Percentiles rank a stretch among this genome's conserved stretches.
Conservation (phyloP, 2,888 invertebrate genomes). For the Lasioglossum malachurum region DNA sequence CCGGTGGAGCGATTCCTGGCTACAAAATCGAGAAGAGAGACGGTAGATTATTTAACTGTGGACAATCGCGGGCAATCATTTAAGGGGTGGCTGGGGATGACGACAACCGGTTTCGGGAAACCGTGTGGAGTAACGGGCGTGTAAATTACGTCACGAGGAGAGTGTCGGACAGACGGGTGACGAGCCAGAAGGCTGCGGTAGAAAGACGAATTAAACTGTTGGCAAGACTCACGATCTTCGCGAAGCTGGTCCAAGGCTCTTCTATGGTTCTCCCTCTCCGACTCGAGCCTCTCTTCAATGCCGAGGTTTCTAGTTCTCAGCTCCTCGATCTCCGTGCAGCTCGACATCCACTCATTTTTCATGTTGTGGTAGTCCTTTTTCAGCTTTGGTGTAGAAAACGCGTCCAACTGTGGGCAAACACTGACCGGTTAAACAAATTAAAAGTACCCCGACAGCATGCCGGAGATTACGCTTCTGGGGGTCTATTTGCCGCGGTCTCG, state of each 20-base stretch:
- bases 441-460: neutral
- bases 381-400: constrained; percentile 87
- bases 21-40: neutral
- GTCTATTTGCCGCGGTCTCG: neutral
- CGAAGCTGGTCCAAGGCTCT: constrained; percentile 77
- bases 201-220: constrained; percentile 63
- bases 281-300: constrained; percentile 82
- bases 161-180: constrained; percentile 24
- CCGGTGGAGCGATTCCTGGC: neutral
- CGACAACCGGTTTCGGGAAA: neutral
- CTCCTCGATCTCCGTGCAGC: constrained; percentile 85
- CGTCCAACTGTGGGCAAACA: constrained; percentile 86
- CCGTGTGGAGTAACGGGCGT: neutral
- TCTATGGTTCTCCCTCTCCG: constrained; percentile 82
- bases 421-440: neutral
- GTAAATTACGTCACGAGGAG: constrained; percentile 33
- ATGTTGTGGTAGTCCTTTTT: constrained; percentile 86
- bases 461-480: neutral
- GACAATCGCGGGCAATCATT: neutral
- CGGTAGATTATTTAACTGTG: neutral
- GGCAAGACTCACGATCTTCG: constrained; percentile 78
- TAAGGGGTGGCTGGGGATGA: neutral
- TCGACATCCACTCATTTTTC: constrained; percentile 84
- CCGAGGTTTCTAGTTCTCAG: constrained; percentile 81
- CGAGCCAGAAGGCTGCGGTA: constrained; percentile 51